phyloP scores from a whole-genome alignment of 2,113 vertebrate genomes.

The Neogale vison region DNA sequence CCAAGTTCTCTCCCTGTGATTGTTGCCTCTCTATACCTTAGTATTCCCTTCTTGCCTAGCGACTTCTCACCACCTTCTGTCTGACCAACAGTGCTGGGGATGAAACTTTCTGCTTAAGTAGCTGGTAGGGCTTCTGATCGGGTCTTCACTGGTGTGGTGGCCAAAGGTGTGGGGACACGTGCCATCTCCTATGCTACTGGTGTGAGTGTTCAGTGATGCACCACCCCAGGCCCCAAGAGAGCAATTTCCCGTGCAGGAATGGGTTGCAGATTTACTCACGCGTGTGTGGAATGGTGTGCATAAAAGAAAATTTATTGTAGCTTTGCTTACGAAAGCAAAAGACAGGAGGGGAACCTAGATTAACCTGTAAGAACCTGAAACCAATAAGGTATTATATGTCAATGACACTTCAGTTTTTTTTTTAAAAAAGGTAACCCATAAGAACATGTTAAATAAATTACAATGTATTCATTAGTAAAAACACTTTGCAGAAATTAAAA shows the following conservation, averaged over 20 bases:
- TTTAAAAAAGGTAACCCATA: neutral
- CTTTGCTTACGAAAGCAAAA: conserved; percentile 28
- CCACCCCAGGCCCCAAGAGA: neutral
- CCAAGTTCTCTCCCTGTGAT: neutral
- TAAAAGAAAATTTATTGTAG: neutral
- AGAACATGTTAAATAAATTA: conserved; percentile 17
- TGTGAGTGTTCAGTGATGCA: neutral
- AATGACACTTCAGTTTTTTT: neutral
- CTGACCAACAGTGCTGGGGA: neutral
- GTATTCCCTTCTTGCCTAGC: neutral
- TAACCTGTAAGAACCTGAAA: neutral
- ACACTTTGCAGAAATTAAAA: conserved; percentile 23
- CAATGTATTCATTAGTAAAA: conserved; percentile 5
- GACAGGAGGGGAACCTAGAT: neutral
- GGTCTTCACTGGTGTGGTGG: neutral
- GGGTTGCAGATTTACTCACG: neutral
- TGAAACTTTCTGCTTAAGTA: neutral
- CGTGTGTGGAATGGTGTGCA: neutral
- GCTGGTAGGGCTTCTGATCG: neutral
- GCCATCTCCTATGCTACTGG: neutral
- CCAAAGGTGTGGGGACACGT: neutral
- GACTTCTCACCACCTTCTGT: neutral
- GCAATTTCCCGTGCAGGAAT: neutral
- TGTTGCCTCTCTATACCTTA: neutral
- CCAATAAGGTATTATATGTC: neutral